Evolutionary conservation across 1,140 invertebrate species (phyloP), one percentile per base, ranked within the genome.

Genomic region (Idris sp.): DNA sequence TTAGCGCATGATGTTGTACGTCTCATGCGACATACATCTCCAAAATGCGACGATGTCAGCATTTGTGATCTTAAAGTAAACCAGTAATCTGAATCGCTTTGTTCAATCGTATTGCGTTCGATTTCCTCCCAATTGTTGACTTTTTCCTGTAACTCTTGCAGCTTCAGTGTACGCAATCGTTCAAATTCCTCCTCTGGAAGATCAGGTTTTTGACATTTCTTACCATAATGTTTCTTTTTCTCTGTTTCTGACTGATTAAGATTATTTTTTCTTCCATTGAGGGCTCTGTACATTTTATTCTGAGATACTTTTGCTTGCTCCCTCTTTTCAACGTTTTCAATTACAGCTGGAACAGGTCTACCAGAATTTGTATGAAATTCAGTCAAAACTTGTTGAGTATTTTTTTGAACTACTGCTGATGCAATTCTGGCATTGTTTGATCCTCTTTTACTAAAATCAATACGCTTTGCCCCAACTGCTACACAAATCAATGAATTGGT

Each of bases 401-500:
- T 54, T 11, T 7, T 25, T 35, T 54, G 35, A 9, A 40, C 9
- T 9, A 53, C 48, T 0, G 48, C 33, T 2, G 44, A 76, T 7
- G 61, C 25, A 64, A 77, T 79, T 72, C 81, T 44, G 0, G 49
- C 56, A 40, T 77, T 44, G 26, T 86, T 87, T 0, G 62, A 75
- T 0, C 65, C 43, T 25, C 67, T 64, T 5, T 35, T 36, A 2
- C 75, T 31, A 18, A 64, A 83, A 78, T 85, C 82, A 8, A 81
- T 65, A 30, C 81, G 46, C 74, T 88, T 88, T 14, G 83, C 86
- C 25, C 79, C 79, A 26, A 81, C 74, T 48, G 51, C 72, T 73
- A 87, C 86, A 5, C 56, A 54, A 4, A 85, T 36, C 9, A 79
- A 71, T 3, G 62, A 48, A 69, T 41, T 41, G 18, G 25, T 25